These are phyloP conservation scores for Melieria crassipennis DNA, from an alignment of 2,888 invertebrate species.

Conservation along the genomic window DNA sequence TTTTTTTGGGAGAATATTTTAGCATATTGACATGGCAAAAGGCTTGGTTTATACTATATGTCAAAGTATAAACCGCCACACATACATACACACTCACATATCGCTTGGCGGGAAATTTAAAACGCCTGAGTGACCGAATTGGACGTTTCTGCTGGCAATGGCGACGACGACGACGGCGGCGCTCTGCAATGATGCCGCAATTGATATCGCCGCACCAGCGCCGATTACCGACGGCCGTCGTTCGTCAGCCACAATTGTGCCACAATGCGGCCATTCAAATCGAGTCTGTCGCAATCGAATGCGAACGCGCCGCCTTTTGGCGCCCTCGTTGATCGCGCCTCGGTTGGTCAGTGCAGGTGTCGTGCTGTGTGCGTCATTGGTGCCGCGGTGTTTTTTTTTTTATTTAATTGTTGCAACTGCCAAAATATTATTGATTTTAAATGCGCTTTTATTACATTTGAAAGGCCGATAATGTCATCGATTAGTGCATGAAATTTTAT, in stretches of 20 bases:
- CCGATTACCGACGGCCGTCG: neutral
- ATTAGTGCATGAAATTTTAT: too few species aligned
- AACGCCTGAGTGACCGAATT: slow-evolving; percentile 7
- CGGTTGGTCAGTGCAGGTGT: slow-evolving; percentile 29
- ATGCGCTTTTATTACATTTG: too few species aligned
- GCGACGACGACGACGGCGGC: slow-evolving; percentile 3
- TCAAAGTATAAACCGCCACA: slow-evolving; percentile 19
- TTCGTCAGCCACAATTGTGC: slow-evolving; percentile 7
- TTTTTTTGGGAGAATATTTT: neutral
- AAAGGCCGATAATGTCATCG: too few species aligned
- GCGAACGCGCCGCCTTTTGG: neutral
- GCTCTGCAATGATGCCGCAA: slow-evolving; percentile 22
- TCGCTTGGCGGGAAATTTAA: slow-evolving; percentile 26
- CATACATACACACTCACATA: neutral
- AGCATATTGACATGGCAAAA: slow-evolving; percentile 33
- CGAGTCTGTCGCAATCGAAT: slow-evolving; percentile 10
- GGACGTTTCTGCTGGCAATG: neutral
- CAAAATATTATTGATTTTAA: too few species aligned
- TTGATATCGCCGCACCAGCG: neutral
- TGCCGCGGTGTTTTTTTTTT: neutral
- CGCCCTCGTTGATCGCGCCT: neutral
- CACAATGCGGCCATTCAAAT: slow-evolving; percentile 30
- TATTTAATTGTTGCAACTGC: too few species aligned
- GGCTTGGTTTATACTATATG: slow-evolving; percentile 33
- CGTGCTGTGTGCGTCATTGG: slow-evolving; percentile 21